Evolutionary conservation across 2,113 vertebrate genomes (phyloP).

Genomic region (Rhizomys pruinosus): DNA sequence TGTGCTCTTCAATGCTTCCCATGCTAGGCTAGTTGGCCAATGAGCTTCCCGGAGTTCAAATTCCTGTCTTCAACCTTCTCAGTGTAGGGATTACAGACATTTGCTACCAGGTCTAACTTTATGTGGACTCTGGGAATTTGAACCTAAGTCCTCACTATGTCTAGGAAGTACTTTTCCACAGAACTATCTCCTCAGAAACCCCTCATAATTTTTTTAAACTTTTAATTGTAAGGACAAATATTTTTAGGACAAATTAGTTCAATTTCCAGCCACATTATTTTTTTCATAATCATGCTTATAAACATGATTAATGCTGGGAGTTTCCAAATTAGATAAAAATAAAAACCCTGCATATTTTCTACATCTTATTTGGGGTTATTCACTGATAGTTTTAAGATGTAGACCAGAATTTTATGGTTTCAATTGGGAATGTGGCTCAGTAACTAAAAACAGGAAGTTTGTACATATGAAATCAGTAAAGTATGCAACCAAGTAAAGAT

Average conservation of each 20-base stretch:
- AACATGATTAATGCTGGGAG: slow-evolving; percentile 26
- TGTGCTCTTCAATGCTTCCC: too few species aligned
- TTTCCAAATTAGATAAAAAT: slow-evolving; percentile 68
- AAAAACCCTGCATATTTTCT: slow-evolving; percentile 61
- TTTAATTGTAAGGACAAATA: not conserved
- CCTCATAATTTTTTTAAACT: not conserved
- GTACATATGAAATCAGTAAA: slow-evolving; percentile 60
- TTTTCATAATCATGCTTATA: slow-evolving; percentile 37
- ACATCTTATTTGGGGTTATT: slow-evolving; percentile 53
- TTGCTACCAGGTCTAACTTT: not conserved
- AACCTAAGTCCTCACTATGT: not conserved
- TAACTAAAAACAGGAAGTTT: slow-evolving; percentile 66
- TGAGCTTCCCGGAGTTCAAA: not conserved
- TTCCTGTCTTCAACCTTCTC: not conserved
- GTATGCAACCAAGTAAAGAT: slow-evolving; percentile 22
- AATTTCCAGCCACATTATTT: slow-evolving; percentile 3
- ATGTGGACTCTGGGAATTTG: not conserved
- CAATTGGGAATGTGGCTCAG: slow-evolving; percentile 58
- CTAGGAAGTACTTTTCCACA: not conserved
- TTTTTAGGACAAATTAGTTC: slow-evolving; percentile 50
- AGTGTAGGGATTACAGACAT: not conserved
- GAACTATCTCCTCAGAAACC: not conserved
- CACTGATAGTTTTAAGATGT: slow-evolving; percentile 68
- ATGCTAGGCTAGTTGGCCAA: not conserved
- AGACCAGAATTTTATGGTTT: slow-evolving; percentile 62